Conservation (phyloP, 1,140 invertebrate species). For the Callitettix versicolor region DNA sequence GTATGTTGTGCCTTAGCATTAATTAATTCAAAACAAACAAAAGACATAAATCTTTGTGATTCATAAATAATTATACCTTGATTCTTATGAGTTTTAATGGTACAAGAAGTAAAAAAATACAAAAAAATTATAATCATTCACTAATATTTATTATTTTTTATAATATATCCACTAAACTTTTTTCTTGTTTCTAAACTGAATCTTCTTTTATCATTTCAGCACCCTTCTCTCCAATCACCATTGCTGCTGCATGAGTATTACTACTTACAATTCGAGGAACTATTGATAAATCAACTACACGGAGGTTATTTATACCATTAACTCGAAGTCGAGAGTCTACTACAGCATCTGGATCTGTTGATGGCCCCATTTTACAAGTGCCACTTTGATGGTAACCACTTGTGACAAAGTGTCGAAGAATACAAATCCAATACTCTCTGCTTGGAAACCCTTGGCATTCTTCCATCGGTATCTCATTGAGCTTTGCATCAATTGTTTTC, state of each 20-base stretch:
- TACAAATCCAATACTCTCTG: constrained; percentile 74
- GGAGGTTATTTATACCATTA: constrained; percentile 26
- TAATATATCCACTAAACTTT: no score
- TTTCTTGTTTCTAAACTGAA: background rate
- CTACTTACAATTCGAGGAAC: constrained; percentile 34
- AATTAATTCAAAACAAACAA: no score
- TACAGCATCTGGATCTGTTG: constrained; percentile 59
- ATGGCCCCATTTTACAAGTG: constrained; percentile 73
- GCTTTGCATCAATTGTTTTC: constrained; percentile 32
- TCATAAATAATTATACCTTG: no score
- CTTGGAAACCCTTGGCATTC: constrained; percentile 64
- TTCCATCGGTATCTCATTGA: constrained; percentile 54
- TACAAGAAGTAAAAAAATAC: no score
- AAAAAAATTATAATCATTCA: no score
- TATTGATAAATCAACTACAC: constrained; percentile 35
- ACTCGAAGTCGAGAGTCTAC: constrained; percentile 59
- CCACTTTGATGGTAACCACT: constrained; percentile 76
- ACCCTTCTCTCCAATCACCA: constrained; percentile 31
- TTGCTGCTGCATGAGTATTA: constrained; percentile 30
- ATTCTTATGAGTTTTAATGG: no score
- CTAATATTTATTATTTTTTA: no score
- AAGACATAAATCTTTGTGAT: no score
- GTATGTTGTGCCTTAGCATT: no score
- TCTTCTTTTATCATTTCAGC: constrained; percentile 24
- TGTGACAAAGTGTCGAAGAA: constrained; percentile 70